Conservation (phyloP, 2,113 vertebrate species). For the Calyptommatus sinebrachiatus region DNA sequence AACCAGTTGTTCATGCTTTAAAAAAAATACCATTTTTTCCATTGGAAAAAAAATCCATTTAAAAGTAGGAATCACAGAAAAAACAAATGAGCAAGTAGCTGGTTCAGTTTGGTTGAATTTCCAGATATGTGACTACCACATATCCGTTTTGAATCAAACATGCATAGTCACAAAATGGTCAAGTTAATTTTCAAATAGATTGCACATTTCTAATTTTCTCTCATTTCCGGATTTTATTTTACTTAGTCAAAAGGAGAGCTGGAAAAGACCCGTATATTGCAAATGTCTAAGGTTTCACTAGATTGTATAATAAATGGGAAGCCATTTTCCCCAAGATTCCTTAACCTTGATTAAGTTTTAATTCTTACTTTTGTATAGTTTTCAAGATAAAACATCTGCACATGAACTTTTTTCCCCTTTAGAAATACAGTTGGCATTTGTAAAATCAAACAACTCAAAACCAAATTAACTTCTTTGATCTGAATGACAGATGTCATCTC, state of each 20-base stretch:
- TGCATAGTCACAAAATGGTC: too few relatives aligned
- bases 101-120: too few relatives aligned
- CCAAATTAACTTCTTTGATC: slow-evolving; percentile 24
- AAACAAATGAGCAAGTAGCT: too few relatives aligned
- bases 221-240: not conserved
- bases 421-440: slow-evolving; percentile 5
- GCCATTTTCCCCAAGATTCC: not conserved
- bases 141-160: too few relatives aligned
- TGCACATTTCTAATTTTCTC: not conserved
- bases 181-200: too few relatives aligned
- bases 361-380: slow-evolving; percentile 15
- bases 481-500: slow-evolving; percentile 24
- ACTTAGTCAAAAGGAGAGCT: not conserved
- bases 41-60: too few relatives aligned
- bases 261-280: not conserved
- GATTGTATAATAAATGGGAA: not conserved
- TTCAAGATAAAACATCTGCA: not conserved
- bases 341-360: not conserved
- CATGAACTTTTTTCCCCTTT: not conserved
- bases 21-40: too few relatives aligned
- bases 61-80: too few relatives aligned
- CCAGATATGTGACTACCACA: too few relatives aligned
- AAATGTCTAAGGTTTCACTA: not conserved
- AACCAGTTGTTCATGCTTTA: too few relatives aligned
- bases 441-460: slow-evolving; percentile 11